Conservation (phyloP, 2,797 vertebrate genomes). For the Discoglossus pictus region DNA sequence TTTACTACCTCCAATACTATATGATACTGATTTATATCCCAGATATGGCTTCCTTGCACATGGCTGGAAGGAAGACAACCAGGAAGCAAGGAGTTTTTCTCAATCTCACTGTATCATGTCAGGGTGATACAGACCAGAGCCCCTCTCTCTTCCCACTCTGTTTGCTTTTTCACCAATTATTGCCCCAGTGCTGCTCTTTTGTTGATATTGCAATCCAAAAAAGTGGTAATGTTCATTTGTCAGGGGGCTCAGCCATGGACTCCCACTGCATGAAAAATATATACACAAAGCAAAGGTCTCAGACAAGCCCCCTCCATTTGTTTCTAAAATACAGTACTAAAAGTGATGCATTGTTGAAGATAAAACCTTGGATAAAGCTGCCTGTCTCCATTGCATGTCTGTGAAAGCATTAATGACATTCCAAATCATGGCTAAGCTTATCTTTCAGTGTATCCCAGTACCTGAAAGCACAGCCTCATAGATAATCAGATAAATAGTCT, state of each 20-base stretch:
- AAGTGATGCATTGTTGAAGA: conserved; percentile 86
- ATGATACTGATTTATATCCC: neutral
- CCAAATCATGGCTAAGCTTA: conserved; percentile 80
- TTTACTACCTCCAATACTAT: neutral
- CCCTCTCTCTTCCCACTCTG: conserved; percentile 71
- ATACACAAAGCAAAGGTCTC: conserved; percentile 85
- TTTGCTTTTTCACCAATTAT: conserved; percentile 98
- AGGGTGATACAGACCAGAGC: conserved; percentile 80
- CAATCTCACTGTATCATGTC: conserved; percentile 74
- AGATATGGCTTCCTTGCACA: conserved; percentile 4
- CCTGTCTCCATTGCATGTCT: conserved; percentile 91
- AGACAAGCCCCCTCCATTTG: conserved; percentile 92
- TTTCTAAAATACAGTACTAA: conserved; percentile 83
- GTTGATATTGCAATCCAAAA: conserved; percentile 90
- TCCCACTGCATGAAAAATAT: conserved; percentile 90
- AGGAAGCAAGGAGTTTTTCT: conserved; percentile 61
- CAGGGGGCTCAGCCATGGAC: conserved; percentile 77
- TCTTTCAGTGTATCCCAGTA: conserved; percentile 80
- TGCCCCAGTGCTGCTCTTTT: conserved; percentile 78
- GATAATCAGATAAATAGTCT: conserved; percentile 52
- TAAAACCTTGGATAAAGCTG: conserved; percentile 96
- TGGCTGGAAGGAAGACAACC: conserved; percentile 46
- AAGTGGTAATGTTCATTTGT: conserved; percentile 94
- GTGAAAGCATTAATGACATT: conserved; percentile 89
- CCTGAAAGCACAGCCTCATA: conserved; percentile 55